phyloP scores from a whole-genome alignment of 2,888 invertebrate species.

The Drosophila melanosoma region DNA sequence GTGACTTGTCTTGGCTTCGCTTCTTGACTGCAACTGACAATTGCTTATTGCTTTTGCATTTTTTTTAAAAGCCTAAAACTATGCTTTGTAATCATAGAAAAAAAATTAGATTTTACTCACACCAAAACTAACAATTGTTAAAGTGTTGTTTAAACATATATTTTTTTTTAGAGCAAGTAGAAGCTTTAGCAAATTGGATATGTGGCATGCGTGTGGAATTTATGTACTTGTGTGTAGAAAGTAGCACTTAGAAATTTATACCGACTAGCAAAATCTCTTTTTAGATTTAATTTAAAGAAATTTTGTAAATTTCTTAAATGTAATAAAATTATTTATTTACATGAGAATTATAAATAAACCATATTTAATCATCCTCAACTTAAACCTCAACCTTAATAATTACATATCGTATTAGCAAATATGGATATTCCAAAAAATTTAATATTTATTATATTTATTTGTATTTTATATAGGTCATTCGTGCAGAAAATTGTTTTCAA shows the following conservation, averaged over 20 bases:
- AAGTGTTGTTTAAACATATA: not conserved
- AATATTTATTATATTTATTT: not conserved
- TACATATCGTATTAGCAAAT: not conserved
- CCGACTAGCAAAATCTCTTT: not conserved
- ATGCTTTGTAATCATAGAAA: conserved; percentile 24
- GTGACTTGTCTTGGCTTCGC: conserved; percentile 3
- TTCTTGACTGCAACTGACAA: not conserved
- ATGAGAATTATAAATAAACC: not conserved
- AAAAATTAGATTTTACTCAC: not conserved
- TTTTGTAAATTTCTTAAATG: not conserved
- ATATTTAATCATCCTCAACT: not conserved
- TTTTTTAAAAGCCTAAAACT: conserved; percentile 46
- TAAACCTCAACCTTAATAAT: too few species aligned
- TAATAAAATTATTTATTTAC: not conserved
- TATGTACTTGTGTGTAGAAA: not conserved
- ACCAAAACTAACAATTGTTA: not conserved
- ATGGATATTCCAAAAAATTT: not conserved
- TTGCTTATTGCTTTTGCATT: conserved; percentile 23
- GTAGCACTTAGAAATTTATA: not conserved
- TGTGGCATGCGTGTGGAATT: not conserved
- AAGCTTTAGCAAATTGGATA: not conserved
- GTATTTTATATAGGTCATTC: not conserved
- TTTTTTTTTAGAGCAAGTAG: too few species aligned
- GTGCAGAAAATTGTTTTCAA: conserved; percentile 1
- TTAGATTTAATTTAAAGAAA: not conserved